phyloP scores from a whole-genome alignment of 2,797 vertebrate species.

The Chloroceryle inda region DNA sequence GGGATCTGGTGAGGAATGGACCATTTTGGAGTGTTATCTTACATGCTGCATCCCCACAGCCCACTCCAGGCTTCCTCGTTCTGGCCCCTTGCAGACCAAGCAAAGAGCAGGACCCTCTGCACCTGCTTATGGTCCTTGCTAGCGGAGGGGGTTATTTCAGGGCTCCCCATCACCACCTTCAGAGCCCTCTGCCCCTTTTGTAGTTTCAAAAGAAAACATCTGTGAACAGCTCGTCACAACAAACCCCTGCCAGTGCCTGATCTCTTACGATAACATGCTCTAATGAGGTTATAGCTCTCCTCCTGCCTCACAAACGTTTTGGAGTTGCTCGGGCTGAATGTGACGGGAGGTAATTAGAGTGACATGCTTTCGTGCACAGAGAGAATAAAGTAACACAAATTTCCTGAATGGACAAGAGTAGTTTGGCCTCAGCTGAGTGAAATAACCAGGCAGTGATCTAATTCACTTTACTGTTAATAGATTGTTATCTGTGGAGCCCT shows the following conservation, averaged over 20 bases:
- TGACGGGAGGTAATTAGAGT: slow-evolving; percentile 37
- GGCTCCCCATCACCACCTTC: neutral
- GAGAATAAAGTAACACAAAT: slow-evolving; percentile 57
- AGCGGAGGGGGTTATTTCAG: neutral
- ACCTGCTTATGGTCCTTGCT: neutral
- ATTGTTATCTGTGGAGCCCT: slow-evolving; percentile 47
- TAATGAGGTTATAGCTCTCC: slow-evolving; percentile 63
- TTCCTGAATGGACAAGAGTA: slow-evolving; percentile 62
- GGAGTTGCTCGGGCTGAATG: neutral
- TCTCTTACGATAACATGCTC: slow-evolving; percentile 55
- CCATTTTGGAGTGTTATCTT: neutral
- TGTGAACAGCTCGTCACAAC: slow-evolving; percentile 15
- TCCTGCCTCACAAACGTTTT: slow-evolving; percentile 8
- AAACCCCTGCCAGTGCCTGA: slow-evolving; percentile 48
- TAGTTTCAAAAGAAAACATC: slow-evolving; percentile 57
- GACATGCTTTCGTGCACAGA: slow-evolving; percentile 53
- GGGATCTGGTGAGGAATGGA: neutral
- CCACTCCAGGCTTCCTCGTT: neutral
- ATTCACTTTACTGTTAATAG: slow-evolving; percentile 69
- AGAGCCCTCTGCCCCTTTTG: slow-evolving; percentile 31
- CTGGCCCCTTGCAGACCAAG: accelerated
- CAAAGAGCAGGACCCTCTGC: neutral
- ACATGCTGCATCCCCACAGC: neutral
- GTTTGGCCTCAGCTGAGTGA: slow-evolving; percentile 62
- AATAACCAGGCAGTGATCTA: slow-evolving; percentile 59